Evolutionary conservation across 1,140 invertebrate species (phyloP).

Genomic region (Aleiodes sp.): DNA sequence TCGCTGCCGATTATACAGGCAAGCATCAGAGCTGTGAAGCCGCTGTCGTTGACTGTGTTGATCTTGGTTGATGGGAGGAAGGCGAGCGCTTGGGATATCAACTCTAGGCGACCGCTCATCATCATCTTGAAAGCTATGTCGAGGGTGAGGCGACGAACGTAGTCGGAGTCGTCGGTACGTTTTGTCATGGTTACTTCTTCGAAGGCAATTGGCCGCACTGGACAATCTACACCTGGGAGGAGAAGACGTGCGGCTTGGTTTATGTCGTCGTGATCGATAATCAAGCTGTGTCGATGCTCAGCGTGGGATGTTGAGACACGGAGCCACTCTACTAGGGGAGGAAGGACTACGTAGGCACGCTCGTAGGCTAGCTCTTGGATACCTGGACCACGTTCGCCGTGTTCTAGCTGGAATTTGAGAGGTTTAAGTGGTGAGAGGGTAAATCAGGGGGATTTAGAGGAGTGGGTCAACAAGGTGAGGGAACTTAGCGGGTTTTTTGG

Average conservation of each 20-base stretch:
- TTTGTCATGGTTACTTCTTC: conserved; percentile 64
- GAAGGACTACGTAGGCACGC: conserved; percentile 85
- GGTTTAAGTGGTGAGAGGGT: not conserved
- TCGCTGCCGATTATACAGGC: conserved; percentile 84
- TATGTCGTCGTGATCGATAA: conserved; percentile 87
- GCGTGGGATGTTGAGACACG: conserved; percentile 83
- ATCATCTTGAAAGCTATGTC: conserved; percentile 85
- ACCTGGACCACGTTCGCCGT: conserved; percentile 67
- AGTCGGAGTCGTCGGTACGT: conserved; percentile 68
- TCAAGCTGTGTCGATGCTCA: conserved; percentile 79
- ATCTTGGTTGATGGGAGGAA: conserved; percentile 77
- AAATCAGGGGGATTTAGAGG: conserved; percentile 18
- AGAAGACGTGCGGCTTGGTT: conserved; percentile 86
- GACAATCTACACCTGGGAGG: conserved; percentile 88
- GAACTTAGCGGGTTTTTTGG: too few relatives aligned
- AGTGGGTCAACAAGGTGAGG: not conserved
- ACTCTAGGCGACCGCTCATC: conserved; percentile 77
- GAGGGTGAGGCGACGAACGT: conserved; percentile 72
- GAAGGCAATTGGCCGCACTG: conserved; percentile 75
- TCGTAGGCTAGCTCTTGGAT: conserved; percentile 86
- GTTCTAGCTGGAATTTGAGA: conserved; percentile 68
- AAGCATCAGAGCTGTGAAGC: conserved; percentile 84
- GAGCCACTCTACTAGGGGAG: conserved; percentile 88
- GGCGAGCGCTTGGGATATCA: conserved; percentile 80
- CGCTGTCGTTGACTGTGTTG: conserved; percentile 82